Evolutionary conservation across 2,888 invertebrate species (phyloP).

Genomic region (Drosophila ochracea): DNA sequence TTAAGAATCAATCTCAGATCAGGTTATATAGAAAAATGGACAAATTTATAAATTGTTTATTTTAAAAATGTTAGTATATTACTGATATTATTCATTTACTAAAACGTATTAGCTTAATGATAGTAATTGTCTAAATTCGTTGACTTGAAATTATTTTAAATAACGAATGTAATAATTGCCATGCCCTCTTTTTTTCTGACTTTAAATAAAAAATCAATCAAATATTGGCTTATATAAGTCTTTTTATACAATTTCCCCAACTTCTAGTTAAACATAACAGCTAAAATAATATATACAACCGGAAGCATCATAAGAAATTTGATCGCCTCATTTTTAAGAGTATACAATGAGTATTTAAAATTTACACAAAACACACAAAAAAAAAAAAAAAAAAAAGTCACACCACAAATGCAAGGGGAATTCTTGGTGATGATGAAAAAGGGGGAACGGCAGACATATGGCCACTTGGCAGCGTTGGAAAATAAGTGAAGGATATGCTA

Average conservation of each 20-base stretch:
- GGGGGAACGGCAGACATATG: constrained; percentile 63
- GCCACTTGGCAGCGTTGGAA: constrained; percentile 60
- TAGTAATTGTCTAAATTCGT: background rate
- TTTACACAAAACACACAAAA: constrained; percentile 16
- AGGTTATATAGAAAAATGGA: background rate
- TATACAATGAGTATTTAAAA: constrained; percentile 18
- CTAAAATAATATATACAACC: background rate
- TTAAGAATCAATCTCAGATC: background rate
- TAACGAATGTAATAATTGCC: background rate
- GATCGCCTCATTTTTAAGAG: constrained; percentile 4
- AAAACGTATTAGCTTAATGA: background rate
- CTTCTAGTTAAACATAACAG: background rate
- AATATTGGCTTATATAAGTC: background rate
- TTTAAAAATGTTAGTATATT: background rate
- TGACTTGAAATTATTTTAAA: background rate
- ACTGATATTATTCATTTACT: background rate
- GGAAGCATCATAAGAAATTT: background rate
- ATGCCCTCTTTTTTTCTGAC: background rate
- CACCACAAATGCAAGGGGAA: constrained; percentile 38
- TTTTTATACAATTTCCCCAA: background rate
- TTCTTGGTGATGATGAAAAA: constrained; percentile 24
- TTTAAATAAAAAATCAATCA: background rate
- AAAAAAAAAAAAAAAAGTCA: constrained; percentile 22
- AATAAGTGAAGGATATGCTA: constrained; percentile 65
- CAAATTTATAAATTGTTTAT: background rate